A percentile compares a stretch with the other conserved stretches of the same genome.
These are phyloP conservation scores for Diabrotica virgifera DNA, from an alignment of 1,140 invertebrate genomes.

Conservation along the genomic window DNA sequence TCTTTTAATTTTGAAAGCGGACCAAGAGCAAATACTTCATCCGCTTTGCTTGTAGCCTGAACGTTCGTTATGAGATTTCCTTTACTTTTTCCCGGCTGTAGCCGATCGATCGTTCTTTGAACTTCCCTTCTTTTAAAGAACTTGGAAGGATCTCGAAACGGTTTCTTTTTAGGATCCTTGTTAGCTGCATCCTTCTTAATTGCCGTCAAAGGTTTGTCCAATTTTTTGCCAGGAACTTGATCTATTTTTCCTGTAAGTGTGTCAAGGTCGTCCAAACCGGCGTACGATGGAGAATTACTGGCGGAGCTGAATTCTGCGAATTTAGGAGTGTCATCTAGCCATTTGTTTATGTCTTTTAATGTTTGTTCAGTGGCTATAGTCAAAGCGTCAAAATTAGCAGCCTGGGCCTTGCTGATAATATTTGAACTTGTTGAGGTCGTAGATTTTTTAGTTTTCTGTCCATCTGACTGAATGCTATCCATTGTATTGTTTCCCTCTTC, in stretches of 20 bases:
- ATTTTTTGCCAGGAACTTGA: slow-evolving; percentile 30
- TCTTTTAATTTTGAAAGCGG: slow-evolving; percentile 50
- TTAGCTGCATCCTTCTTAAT: slow-evolving; percentile 32
- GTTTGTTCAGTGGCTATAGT: slow-evolving; percentile 77
- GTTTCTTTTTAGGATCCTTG: slow-evolving; percentile 44
- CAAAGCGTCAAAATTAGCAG: slow-evolving; percentile 63
- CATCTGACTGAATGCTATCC: slow-evolving; percentile 34
- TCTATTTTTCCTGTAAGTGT: slow-evolving; percentile 27
- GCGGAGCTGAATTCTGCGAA: slow-evolving; percentile 69
- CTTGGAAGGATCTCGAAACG: slow-evolving; percentile 47
- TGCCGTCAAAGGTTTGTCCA: slow-evolving; percentile 39
- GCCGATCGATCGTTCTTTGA: slow-evolving; percentile 74
- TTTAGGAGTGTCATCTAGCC: slow-evolving; percentile 79
- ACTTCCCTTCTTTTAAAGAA: slow-evolving; percentile 66
- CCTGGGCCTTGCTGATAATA: background rate
- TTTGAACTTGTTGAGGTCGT: slow-evolving; percentile 22
- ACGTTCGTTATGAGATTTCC: slow-evolving; percentile 69
- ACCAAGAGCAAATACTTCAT: slow-evolving; percentile 51
- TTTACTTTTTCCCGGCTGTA: slow-evolving; percentile 79
- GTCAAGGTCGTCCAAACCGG: slow-evolving; percentile 54
- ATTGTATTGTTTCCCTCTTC: slow-evolving; percentile 42
- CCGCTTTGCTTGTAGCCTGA: slow-evolving; percentile 50
- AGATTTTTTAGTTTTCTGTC: slow-evolving; percentile 42
- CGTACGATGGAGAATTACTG: slow-evolving; percentile 66
- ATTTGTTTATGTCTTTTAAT: slow-evolving; percentile 83